Conservation (phyloP, 2,888 invertebrate species). For the Metellina segmentata region DNA sequence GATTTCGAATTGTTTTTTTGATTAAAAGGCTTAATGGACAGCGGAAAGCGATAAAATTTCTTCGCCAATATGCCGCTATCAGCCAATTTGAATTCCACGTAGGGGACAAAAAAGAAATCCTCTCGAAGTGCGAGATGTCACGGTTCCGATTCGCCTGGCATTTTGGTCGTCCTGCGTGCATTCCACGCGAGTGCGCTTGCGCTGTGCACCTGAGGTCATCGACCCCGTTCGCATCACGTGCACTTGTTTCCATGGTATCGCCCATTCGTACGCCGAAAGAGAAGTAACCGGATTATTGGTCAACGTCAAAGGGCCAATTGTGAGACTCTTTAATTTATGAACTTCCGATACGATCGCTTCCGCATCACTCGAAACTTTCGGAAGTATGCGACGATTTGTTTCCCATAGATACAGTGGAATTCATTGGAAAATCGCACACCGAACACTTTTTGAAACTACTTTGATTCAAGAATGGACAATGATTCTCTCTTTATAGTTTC, state of each 20-base stretch:
- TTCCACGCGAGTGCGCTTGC: slow-evolving; percentile 46
- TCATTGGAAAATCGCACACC: too few relatives aligned
- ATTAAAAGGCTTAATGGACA: too few relatives aligned
- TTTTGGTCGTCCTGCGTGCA: neutral
- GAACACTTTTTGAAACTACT: too few relatives aligned
- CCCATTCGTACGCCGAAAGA: slow-evolving; percentile 44
- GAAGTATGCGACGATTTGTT: too few relatives aligned
- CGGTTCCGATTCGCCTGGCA: slow-evolving; percentile 14
- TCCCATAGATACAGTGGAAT: too few relatives aligned
- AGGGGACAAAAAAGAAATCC: neutral
- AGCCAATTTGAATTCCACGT: neutral
- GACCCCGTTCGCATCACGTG: slow-evolving; percentile 28
- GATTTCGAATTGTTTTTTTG: too few relatives aligned
- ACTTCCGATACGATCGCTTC: neutral
- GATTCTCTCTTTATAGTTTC: too few relatives aligned
- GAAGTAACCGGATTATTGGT: slow-evolving; percentile 68
- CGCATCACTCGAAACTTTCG: neutral
- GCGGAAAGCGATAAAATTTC: too few relatives aligned
- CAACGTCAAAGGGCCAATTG: slow-evolving; percentile 68
- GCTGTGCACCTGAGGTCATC: slow-evolving; percentile 52
- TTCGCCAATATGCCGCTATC: too few relatives aligned
- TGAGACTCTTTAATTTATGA: slow-evolving; percentile 46
- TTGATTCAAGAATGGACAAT: too few relatives aligned
- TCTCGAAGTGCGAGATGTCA: neutral
- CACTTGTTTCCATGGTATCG: slow-evolving; percentile 59